A percentile compares a stretch with the other conserved stretches of the same genome.
Evolutionary conservation across 2,113 vertebrate genomes (phyloP).

Genomic region (Genyomyrus donnyi): DNA sequence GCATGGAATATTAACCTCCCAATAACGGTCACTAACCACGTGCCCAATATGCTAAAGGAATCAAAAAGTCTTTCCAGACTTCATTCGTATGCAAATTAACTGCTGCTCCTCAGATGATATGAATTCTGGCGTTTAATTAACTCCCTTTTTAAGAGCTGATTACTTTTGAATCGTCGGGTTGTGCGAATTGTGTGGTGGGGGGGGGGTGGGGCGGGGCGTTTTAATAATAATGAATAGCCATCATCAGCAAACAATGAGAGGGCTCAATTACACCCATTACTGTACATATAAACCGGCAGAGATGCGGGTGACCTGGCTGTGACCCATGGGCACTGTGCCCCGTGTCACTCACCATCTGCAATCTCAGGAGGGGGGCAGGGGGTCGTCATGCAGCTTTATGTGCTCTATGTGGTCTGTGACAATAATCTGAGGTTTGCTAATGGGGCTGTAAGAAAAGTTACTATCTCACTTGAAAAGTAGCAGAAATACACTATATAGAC

Average conservation of each 20-base stretch:
- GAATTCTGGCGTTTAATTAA: constrained; percentile 14
- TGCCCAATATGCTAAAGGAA: background rate
- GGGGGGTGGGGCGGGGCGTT: too few species aligned
- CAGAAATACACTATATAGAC: background rate
- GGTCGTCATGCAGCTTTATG: background rate
- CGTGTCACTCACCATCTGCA: constrained; percentile 44
- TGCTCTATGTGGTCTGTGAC: background rate
- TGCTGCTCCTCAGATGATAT: background rate
- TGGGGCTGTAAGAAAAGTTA: background rate
- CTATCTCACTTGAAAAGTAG: background rate
- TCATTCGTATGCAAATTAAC: constrained; percentile 14
- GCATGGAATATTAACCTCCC: constrained; percentile 1
- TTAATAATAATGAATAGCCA: constrained; percentile 9
- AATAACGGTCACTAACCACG: background rate
- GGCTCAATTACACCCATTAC: background rate
- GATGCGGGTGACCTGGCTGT: background rate
- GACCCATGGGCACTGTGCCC: constrained; percentile 21
- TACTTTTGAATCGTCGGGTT: background rate
- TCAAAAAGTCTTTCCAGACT: background rate
- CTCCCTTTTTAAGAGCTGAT: constrained; percentile 13
- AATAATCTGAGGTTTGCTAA: background rate
- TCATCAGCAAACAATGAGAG: background rate
- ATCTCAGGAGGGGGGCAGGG: constrained; percentile 26
- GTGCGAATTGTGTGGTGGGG: background rate
- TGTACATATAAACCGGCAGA: too few species aligned